Evolutionary conservation across 2,113 vertebrate genomes (phyloP).

Genomic region (Grammomys surdaster): DNA sequence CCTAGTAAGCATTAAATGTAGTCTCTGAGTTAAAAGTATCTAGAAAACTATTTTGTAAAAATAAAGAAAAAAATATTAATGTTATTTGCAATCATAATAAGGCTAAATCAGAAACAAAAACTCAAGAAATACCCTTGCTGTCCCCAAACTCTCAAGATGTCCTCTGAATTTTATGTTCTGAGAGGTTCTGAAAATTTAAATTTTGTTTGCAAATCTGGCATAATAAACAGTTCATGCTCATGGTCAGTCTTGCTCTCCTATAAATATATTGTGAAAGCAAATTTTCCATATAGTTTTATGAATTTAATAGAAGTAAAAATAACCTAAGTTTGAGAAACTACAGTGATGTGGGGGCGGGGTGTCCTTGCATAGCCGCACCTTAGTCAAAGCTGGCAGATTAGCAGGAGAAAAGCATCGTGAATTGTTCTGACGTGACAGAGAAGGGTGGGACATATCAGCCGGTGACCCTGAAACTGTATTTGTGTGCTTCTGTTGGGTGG

Average conservation of each 20-base stretch:
- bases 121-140: not conserved
- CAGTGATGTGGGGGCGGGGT: not conserved
- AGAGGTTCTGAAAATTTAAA: slow-evolving; percentile 37
- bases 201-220: slow-evolving; percentile 51
- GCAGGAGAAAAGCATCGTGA: not conserved
- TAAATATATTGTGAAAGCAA: slow-evolving; percentile 33
- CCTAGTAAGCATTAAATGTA: slow-evolving; percentile 67
- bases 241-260: slow-evolving; percentile 56
- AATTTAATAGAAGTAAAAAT: not conserved
- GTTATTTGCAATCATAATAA: slow-evolving; percentile 38
- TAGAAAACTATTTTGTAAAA: slow-evolving; percentile 33
- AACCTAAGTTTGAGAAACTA: slow-evolving; percentile 19
- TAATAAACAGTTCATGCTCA: slow-evolving; percentile 48
- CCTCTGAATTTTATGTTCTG: slow-evolving; percentile 48
- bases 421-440: not conserved
- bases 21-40: slow-evolving; percentile 59
- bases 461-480: too few species aligned
- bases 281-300: not conserved
- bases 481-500: too few species aligned
- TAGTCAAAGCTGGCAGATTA: not conserved
- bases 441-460: not conserved
- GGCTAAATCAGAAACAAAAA: not conserved
- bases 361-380: not conserved
- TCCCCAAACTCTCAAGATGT: not conserved
- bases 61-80: slow-evolving; percentile 60